phyloP scores from a whole-genome alignment of 2,888 invertebrate genomes.

The Aproaerema taeniolella region DNA sequence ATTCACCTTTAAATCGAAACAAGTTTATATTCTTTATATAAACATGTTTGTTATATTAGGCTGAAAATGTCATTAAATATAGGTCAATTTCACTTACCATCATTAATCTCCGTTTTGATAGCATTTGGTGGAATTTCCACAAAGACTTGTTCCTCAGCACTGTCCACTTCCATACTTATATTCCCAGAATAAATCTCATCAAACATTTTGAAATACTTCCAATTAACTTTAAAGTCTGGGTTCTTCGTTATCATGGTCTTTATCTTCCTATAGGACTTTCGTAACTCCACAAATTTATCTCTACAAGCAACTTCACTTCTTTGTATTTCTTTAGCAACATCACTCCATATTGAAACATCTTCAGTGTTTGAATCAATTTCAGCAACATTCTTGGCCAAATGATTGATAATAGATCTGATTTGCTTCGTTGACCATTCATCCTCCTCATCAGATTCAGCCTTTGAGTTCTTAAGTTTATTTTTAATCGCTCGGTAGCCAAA shows the following conservation, averaged over 20 bases:
- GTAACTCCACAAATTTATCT: conserved; percentile 55
- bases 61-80: too few species aligned
- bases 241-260: conserved; percentile 54
- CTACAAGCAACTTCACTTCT: conserved; percentile 40
- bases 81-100: conserved; percentile 30
- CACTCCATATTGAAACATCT: conserved; percentile 38
- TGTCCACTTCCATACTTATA: conserved; percentile 28
- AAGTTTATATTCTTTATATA: too few species aligned
- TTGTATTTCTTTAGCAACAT: conserved; percentile 30
- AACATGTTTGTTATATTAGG: too few species aligned
- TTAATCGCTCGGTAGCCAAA: conserved; percentile 62
- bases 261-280: conserved; percentile 58
- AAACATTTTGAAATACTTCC: conserved; percentile 59
- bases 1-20: too few species aligned
- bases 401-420: conserved; percentile 50
- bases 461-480: conserved; percentile 47
- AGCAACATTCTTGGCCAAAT: conserved; percentile 42
- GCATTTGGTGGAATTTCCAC: too few species aligned
- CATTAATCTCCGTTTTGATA: conserved; percentile 18
- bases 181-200: conserved; percentile 44
- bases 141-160: too few species aligned
- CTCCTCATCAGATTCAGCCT: conserved; percentile 35
- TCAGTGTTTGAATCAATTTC: conserved; percentile 36
- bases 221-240: conserved; percentile 53
- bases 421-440: conserved; percentile 58